Conservation (phyloP, 2,888 invertebrate genomes). For the Amiota mariae region DNA sequence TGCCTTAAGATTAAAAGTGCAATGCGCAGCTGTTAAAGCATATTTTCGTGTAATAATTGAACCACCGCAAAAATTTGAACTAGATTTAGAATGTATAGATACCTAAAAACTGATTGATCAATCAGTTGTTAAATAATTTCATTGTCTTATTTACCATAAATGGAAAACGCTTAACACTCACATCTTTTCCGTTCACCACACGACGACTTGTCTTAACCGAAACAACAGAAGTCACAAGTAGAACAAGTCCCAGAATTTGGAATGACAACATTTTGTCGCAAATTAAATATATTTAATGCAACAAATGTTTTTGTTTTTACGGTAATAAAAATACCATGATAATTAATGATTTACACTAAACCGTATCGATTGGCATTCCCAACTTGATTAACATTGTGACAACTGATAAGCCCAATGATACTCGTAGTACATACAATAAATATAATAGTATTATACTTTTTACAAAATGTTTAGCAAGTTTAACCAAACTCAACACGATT, state of each 20-base stretch:
- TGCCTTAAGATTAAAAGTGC: slow-evolving; percentile 46
- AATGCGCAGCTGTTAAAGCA: slow-evolving; percentile 68
- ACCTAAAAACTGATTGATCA: slow-evolving; percentile 43
- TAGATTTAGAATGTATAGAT: slow-evolving; percentile 44
- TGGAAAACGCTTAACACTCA: slow-evolving; percentile 60
- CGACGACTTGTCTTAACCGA: slow-evolving; percentile 53
- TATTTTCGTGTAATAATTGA: slow-evolving; percentile 58
- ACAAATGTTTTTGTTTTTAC: too few relatives aligned
- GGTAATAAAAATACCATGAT: too few relatives aligned
- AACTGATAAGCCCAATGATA: too few relatives aligned
- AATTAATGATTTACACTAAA: too few relatives aligned
- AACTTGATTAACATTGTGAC: too few relatives aligned
- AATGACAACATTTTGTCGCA: background rate
- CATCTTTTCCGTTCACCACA: slow-evolving; percentile 68
- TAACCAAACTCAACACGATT: too few relatives aligned
- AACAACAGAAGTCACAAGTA: slow-evolving; percentile 37
- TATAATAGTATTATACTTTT: too few relatives aligned
- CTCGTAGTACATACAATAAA: too few relatives aligned
- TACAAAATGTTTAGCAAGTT: too few relatives aligned
- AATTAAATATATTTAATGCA: too few relatives aligned
- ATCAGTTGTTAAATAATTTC: background rate
- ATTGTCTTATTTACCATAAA: slow-evolving; percentile 57
- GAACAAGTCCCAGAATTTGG: slow-evolving; percentile 24
- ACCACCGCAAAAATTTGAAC: slow-evolving; percentile 64
- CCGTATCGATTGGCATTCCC: too few relatives aligned